A percentile compares a stretch with the other conserved stretches of the same genome.
These are phyloP conservation scores for Gallinago paraguaiae DNA, from an alignment of 2,113 vertebrate genomes.

Conservation along the genomic window DNA sequence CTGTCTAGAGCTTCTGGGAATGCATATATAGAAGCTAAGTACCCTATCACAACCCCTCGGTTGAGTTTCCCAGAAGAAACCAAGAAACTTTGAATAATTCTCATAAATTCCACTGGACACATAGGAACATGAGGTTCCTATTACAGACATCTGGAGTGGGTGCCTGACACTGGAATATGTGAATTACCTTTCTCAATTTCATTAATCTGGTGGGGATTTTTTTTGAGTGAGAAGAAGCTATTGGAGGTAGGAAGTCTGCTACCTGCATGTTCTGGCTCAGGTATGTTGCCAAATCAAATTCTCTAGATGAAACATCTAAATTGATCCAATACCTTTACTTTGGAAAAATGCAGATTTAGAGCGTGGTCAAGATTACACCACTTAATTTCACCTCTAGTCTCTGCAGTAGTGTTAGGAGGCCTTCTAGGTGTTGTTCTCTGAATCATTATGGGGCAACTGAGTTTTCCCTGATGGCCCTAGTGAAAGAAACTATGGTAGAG, in stretches of 20 bases:
- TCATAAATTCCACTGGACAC: background rate
- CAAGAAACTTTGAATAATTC: background rate
- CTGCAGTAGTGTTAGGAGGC: background rate
- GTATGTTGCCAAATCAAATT: background rate
- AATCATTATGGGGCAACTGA: background rate
- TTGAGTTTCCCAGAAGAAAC: background rate
- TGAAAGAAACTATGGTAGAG: background rate
- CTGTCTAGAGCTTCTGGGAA: background rate
- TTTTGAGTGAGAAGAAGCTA: background rate
- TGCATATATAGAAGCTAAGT: background rate
- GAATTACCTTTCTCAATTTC: background rate
- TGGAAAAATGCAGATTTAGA: background rate
- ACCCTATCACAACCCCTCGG: background rate
- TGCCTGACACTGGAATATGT: background rate
- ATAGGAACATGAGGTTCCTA: background rate
- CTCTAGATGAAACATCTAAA: background rate
- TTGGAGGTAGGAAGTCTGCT: background rate
- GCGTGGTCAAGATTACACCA: background rate
- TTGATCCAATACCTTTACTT: background rate
- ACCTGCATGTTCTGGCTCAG: background rate
- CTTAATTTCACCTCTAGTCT: background rate
- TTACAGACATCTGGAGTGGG: background rate
- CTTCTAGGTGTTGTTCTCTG: background rate
- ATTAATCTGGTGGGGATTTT: background rate
- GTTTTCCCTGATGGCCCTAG: background rate